Base-by-base conservation (phyloP, 2,888 invertebrate species). In the Polydrusus pterygomalis region DNA sequence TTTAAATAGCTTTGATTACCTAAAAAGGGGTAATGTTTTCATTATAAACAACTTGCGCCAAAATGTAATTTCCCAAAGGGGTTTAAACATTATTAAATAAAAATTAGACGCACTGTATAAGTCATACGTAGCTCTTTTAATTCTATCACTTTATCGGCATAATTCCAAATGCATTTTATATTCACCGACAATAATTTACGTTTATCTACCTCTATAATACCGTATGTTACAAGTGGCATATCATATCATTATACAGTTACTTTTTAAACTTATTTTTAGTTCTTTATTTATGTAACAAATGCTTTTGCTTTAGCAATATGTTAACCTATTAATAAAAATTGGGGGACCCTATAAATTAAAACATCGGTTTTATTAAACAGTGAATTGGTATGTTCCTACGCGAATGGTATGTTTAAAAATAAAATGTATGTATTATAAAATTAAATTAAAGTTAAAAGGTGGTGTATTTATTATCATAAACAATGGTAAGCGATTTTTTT, bases 1-100 rank as follows among this genome's bases (percentile, higher is more conserved):
- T 91, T 90, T 54, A 98, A 86, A 68, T 90, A 89, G 83, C 92
- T 91, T 85, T 94, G 93, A 77, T 92, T 91, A 34, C 93, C 94
- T 94, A 70, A 30, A 80, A 79, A 25, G 2, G 5, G 5, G 5
- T 5, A 25, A 1, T 25, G 25, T 25, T 25, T 25, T 25, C 5
- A 25, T 25, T 25, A 5, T 25, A 25, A 25, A 25, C 5, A 25
- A 25, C 25, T n/a, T n/a, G n/a, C n/a, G n/a, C n/a, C n/a, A n/a
- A n/a, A n/a, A n/a, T n/a, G n/a, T n/a, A n/a, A n/a, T n/a, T n/a
- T n/a, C n/a, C n/a, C n/a, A n/a, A n/a, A n/a, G n/a, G n/a, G n/a
- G n/a, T n/a, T n/a, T n/a, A n/a, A n/a, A n/a, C n/a, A n/a, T n/a
- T n/a, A n/a, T n/a, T n/a, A n/a, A n/a, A n/a, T n/a, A n/a, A n/a